A percentile compares a stretch with the other conserved stretches of the same genome.
These are phyloP conservation scores for Phenganax marumi DNA, from an alignment of 92 coral and sea anemone species.

Conservation along the genomic window DNA sequence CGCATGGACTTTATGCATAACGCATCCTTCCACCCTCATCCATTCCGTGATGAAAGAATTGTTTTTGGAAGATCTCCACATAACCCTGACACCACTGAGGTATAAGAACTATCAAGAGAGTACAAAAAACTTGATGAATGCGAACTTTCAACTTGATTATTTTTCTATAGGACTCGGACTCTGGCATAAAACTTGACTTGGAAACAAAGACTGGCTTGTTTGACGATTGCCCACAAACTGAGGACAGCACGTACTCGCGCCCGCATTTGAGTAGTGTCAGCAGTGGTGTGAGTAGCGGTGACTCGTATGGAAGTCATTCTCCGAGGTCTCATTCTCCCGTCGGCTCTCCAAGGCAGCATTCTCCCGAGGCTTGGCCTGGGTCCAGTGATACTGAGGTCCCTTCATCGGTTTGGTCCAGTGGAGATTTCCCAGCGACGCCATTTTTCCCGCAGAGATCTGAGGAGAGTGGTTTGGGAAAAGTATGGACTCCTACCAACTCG, in stretches of 20 bases:
- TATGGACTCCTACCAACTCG: conserved; percentile 33
- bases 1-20: conserved; percentile 21
- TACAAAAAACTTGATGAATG: not conserved
- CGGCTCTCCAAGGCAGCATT: conserved; percentile 49
- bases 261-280: conserved; percentile 62
- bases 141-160: no score
- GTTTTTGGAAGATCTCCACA: not conserved
- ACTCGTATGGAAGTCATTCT: conserved; percentile 51
- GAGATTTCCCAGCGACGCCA: conserved; percentile 13
- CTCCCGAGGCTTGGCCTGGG: conserved; percentile 32
- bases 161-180: not conserved
- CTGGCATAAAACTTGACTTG: not conserved
- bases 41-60: not conserved
- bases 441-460: conserved; percentile 27
- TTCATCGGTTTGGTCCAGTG: conserved; percentile 24
- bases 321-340: conserved; percentile 97
- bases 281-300: conserved; percentile 95
- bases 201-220: not conserved
- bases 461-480: conserved; percentile 18
- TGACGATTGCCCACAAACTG: conserved; percentile 4
- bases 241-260: conserved; percentile 17
- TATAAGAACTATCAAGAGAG: not conserved
- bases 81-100: not conserved
- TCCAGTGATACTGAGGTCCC: conserved; percentile 6
- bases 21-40: conserved; percentile 26